Base-by-base conservation (phyloP, 2,797 vertebrate genomes). In the Phoeniculus purpureus region DNA sequence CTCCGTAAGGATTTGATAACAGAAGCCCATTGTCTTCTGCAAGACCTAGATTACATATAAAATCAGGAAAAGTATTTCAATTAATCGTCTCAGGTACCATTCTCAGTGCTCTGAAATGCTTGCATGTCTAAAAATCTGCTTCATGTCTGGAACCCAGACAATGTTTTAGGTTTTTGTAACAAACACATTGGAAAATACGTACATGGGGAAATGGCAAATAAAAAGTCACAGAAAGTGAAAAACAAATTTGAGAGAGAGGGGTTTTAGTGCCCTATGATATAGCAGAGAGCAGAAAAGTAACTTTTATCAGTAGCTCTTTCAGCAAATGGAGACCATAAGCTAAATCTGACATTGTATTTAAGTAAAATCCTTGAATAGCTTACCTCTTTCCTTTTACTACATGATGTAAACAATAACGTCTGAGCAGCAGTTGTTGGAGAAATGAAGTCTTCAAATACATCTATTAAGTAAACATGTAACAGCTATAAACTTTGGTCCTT, bases 381-480 rank as follows among this genome's bases (percentile, higher is more conserved):
- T 95, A 99, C 99, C 98, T 99, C 99, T 98, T 99, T 99, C 93
- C 99, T 98, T 97, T 99, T 99, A 98, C 99, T 99, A 97, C 99
- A 99, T 8, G 99, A 98, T 61, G 99, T 99, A 97, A 99, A 99
- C 86, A 99, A 97, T 87, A 99, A 98, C 0, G 99, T 99, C 97
- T 99, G 99, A 73, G 99, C 99, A 91, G 99, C 99, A 83, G 99
- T 99, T 72, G 99, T 99, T 85, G 99, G 99, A 90, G 99, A 99
- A 97, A 99, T 99, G 95, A 99, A 99, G 96, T 99, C 99, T 97
- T 99, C 99, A 96, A 99, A 99, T 27, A 99, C 99, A 95, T 99
- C 99, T 99, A 92, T 89, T 94, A 67, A 92, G 71, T 34, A 95
- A 95, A 93, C 87, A 71, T 3, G 8, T 15, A 87, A 81, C 37